Conservation (phyloP, 2,113 vertebrate genomes). For the Tyrannus savana region DNA sequence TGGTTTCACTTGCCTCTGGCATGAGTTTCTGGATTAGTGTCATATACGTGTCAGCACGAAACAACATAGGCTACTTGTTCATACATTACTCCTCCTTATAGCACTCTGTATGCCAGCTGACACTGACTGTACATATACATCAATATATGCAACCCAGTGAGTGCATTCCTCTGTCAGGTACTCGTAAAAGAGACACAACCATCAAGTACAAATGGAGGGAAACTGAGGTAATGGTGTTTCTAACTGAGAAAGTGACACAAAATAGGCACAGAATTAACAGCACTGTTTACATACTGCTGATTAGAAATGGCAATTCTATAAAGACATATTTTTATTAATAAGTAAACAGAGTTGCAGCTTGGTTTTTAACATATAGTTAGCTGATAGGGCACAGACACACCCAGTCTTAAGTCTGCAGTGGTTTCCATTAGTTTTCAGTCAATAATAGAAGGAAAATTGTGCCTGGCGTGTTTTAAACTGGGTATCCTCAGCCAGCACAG, state of each 20-base stretch:
- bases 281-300: not conserved
- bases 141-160: not conserved
- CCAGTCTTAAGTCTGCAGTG: not conserved
- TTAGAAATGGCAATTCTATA: not conserved
- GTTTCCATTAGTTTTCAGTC: not conserved
- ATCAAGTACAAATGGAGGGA: not conserved
- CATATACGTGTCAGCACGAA: slow-evolving; percentile 51
- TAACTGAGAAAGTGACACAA: not conserved
- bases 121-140: not conserved
- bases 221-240: not conserved
- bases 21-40: slow-evolving; percentile 66
- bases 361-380: not conserved
- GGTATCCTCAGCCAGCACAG: not conserved
- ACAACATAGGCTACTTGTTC: slow-evolving; percentile 57
- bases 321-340: not conserved
- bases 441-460: not conserved
- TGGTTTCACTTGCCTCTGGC: slow-evolving; percentile 57
- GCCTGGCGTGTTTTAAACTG: not conserved
- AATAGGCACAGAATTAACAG: not conserved
- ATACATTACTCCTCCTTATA: slow-evolving; percentile 39
- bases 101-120: slow-evolving; percentile 36
- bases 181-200: not conserved
- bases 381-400: not conserved
- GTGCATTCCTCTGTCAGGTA: not conserved
- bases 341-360: not conserved